Conservation (phyloP, 53 echinoderm and acorn worm species). For the Antedon mediterranea region DNA sequence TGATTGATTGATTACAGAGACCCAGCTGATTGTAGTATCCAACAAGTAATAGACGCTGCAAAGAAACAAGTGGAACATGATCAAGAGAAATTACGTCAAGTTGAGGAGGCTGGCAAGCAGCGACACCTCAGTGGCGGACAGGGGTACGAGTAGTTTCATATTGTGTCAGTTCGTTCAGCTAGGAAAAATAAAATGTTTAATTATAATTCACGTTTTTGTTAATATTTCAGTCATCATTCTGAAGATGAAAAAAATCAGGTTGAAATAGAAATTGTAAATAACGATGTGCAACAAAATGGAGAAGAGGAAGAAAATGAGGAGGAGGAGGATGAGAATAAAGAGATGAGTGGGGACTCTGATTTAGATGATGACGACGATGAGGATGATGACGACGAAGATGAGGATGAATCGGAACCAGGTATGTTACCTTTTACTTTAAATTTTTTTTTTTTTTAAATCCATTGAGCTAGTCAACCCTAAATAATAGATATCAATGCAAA, state of each 20-base stretch:
- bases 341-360: slow-evolving; percentile 1
- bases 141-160: neutral
- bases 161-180: no score
- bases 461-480: no score
- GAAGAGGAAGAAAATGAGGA: slow-evolving; percentile 32
- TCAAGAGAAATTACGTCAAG: slow-evolving; percentile 45
- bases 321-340: slow-evolving; percentile 37
- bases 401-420: slow-evolving; percentile 6
- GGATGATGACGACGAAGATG: slow-evolving; percentile 10
- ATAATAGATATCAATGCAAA: no score
- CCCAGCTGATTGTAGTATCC: slow-evolving; percentile 36
- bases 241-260: neutral
- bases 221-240: neutral
- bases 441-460: no score
- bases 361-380: slow-evolving; percentile 9
- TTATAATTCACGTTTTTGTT: no score
- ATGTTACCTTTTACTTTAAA: neutral
- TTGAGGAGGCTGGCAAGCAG: slow-evolving; percentile 12
- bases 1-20: slow-evolving; percentile 6
- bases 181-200: no score
- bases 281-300: neutral
- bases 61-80: slow-evolving; percentile 66
- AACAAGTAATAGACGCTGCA: slow-evolving; percentile 53
- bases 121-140: neutral
- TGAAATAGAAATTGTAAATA: neutral